These are phyloP conservation scores for Oryzias javanicus DNA, from an alignment of 2,113 vertebrate genomes.

Conservation along the genomic window DNA sequence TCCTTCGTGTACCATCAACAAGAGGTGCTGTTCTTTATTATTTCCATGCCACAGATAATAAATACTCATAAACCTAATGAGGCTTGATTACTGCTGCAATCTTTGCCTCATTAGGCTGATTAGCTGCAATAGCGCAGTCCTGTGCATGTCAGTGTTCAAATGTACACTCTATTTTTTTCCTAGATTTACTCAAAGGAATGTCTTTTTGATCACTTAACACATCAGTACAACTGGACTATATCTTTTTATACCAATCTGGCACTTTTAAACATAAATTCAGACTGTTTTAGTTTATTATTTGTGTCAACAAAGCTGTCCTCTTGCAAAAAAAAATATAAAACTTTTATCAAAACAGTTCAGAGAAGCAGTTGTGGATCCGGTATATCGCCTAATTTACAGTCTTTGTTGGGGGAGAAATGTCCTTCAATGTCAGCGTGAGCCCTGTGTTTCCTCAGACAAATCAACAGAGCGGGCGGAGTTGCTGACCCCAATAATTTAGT, in stretches of 20 bases:
- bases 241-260: constrained; percentile 14
- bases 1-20: constrained; percentile 75
- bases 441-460: constrained; percentile 79
- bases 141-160: constrained; percentile 73
- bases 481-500: constrained; percentile 83
- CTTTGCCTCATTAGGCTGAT: constrained; percentile 85
- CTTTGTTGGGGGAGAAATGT: constrained; percentile 73
- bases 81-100: constrained; percentile 83
- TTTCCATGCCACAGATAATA: constrained; percentile 79
- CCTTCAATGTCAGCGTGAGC: constrained; percentile 78
- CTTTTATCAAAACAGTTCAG: constrained; percentile 48
- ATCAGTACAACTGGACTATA: not conserved
- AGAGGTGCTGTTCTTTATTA: constrained; percentile 77
- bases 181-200: constrained; percentile 22
- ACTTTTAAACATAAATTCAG: constrained; percentile 38
- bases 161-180: constrained; percentile 63
- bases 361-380: constrained; percentile 47
- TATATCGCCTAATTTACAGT: constrained; percentile 72
- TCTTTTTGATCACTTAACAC: constrained; percentile 5
- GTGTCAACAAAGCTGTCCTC: constrained; percentile 40
- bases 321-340: constrained; percentile 35
- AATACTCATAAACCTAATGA: constrained; percentile 86
- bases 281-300: constrained; percentile 40
- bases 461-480: constrained; percentile 77
- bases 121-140: constrained; percentile 76